Conservation (phyloP, 2,888 invertebrate species). For the Napeogenes inachia region DNA sequence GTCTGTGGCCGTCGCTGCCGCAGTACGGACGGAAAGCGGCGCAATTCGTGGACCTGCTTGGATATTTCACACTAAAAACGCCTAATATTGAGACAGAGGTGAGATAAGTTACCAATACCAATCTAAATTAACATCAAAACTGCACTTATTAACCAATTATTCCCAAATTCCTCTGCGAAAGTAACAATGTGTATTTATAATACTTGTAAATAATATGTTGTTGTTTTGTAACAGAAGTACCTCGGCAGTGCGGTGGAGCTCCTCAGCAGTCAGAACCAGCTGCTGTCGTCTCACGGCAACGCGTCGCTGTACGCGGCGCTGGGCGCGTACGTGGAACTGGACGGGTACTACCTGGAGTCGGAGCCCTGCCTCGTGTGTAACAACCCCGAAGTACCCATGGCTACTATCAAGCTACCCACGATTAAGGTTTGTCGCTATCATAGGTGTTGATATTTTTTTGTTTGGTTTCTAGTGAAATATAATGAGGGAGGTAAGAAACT, state of each 20-base stretch:
- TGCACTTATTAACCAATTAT: no score
- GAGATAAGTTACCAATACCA: constrained; percentile 5
- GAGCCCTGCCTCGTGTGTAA: constrained; percentile 99
- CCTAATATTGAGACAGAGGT: constrained; percentile 82
- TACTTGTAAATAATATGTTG: background rate
- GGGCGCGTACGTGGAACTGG: constrained; percentile 95
- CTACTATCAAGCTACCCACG: constrained; percentile 93
- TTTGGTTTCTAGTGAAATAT: background rate
- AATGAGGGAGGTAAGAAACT: background rate
- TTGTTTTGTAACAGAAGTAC: constrained; percentile 78
- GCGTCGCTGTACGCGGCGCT: constrained; percentile 94
- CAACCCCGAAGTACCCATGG: constrained; percentile 96
- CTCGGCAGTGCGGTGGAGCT: constrained; percentile 92
- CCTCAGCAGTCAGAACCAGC: constrained; percentile 91
- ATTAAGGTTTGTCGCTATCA: constrained; percentile 81
- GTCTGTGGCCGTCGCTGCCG: constrained; percentile 92
- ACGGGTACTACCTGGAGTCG: constrained; percentile 97
- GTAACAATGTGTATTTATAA: no score
- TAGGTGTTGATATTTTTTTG: background rate
- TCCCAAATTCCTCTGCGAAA: no score
- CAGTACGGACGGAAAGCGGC: constrained; percentile 95
- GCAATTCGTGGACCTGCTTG: constrained; percentile 97
- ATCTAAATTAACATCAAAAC: background rate
- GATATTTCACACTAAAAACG: constrained; percentile 94
- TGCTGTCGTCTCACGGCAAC: constrained; percentile 94